Evolutionary conservation across 2,888 invertebrate species (phyloP), one percentile per base, ranked within the genome.

Genomic region (Selenia dentaria): DNA sequence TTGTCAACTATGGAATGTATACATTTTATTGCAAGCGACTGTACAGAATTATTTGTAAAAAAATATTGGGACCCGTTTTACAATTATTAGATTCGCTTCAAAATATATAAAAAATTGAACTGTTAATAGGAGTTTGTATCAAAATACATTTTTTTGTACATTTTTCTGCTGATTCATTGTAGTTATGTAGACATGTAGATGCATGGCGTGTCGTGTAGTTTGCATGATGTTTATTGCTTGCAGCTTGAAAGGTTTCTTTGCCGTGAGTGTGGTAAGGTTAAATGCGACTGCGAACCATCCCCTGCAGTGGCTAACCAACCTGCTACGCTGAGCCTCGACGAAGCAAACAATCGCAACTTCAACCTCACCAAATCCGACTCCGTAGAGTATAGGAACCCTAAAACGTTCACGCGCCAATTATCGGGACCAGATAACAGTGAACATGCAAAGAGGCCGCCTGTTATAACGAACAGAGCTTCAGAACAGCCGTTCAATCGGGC

Each of bases 241-340:
- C 93, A 94, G 94, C 93, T 94, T 92, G 93, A 93, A 92, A 93
- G 93, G 86, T 93, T 93, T 93, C 92, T 94, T 91, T 94, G 94
- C 92, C 92, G 92, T 83, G 92, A 93, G 73, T 94, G 94, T 92
- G 92, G 92, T 89, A 92, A 92, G 82, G 91, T 94, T 83, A 93
- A 93, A 85, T 94, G 94, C 81, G 84, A 90, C 81, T 94, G 94
- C 81, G 81, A 82, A 27, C 71, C 57, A 36, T 13, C 39, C 18
- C 48, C 74, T 22, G 56, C 65, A 24, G 67, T 63, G 24, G 56
- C 64, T 55, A 62, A 57, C 48, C 64, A 52, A 3, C 61, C 67
- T 25, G 48, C 65, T 46, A 40, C 59, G 34, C 35, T 33, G 41
- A 37, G 40, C 33, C 67, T 55, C 51, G 57, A 57, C 12, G 66